These are phyloP conservation scores for Setophaga kirtlandii DNA, from an alignment of 2,113 vertebrate genomes.

Conservation along the genomic window DNA sequence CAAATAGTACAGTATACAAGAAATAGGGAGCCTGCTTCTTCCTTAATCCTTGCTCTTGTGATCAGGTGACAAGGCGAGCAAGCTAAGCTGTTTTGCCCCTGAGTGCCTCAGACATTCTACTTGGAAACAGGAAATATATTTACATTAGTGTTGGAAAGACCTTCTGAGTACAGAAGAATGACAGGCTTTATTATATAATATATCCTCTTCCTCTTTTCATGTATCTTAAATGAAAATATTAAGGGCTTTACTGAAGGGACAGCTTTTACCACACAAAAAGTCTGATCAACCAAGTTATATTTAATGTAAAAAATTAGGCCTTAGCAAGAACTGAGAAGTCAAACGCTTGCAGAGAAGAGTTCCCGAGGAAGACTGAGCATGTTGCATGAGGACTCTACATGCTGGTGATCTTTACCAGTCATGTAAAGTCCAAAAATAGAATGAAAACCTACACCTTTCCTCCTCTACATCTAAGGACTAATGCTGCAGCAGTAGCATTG, in stretches of 20 bases:
- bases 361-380: not conserved
- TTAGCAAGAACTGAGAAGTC: not conserved
- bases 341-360: not conserved
- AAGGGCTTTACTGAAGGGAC: not conserved
- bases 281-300: not conserved
- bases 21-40: not conserved
- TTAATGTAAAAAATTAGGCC: not conserved
- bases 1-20: not conserved
- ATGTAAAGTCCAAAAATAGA: not conserved
- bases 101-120: not conserved
- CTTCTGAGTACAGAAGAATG: not conserved
- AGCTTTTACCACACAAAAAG: not conserved
- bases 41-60: not conserved
- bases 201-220: not conserved
- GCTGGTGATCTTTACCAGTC: not conserved
- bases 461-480: not conserved
- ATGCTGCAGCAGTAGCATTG: not conserved
- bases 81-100: not conserved
- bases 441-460: not conserved
- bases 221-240: not conserved
- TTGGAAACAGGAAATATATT: not conserved
- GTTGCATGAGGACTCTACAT: not conserved
- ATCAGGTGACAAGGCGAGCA: not conserved
- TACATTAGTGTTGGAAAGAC: not conserved
- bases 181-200: not conserved